Conservation (phyloP, 2,888 invertebrate species). For the Hyposoter didymator region DNA sequence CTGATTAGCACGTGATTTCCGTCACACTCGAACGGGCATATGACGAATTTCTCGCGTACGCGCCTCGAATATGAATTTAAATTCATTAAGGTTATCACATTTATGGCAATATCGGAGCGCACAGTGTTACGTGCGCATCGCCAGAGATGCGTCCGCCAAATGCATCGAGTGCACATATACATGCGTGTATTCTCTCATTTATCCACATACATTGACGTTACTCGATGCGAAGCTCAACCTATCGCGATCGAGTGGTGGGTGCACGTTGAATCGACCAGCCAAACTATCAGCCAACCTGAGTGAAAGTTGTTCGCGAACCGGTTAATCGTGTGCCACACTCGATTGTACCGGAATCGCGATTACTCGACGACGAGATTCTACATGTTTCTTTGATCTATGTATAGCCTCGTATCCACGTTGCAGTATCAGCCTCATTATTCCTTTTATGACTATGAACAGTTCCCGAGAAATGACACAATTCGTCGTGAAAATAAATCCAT, state of each 20-base stretch:
- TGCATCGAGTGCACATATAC: not conserved
- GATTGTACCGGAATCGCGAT: slow-evolving; percentile 48
- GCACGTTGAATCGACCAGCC: slow-evolving; percentile 36
- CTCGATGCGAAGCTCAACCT: not conserved
- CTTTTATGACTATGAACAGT: not conserved
- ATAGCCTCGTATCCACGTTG: not conserved
- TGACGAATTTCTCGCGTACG: not conserved
- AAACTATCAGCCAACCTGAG: slow-evolving; percentile 37
- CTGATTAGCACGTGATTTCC: not conserved
- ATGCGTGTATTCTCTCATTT: not conserved
- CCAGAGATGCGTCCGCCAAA: not conserved
- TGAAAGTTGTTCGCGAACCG: slow-evolving; percentile 64
- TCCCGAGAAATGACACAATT: not conserved
- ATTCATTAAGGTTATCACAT: slow-evolving; percentile 40
- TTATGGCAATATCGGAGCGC: slow-evolving; percentile 6
- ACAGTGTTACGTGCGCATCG: not conserved
- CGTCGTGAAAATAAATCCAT: not conserved
- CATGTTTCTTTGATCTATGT: slow-evolving; percentile 20
- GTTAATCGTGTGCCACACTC: slow-evolving; percentile 51
- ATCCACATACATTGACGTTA: not conserved
- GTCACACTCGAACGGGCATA: not conserved
- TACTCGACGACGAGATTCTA: slow-evolving; percentile 32
- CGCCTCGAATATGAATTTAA: slow-evolving; percentile 7
- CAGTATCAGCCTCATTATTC: not conserved
- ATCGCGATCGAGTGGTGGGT: slow-evolving; percentile 28